Percentiles rank a stretch among this genome's conserved stretches.
phyloP scores from a whole-genome alignment of 2,113 vertebrate genomes.

The Alethe castanea region DNA sequence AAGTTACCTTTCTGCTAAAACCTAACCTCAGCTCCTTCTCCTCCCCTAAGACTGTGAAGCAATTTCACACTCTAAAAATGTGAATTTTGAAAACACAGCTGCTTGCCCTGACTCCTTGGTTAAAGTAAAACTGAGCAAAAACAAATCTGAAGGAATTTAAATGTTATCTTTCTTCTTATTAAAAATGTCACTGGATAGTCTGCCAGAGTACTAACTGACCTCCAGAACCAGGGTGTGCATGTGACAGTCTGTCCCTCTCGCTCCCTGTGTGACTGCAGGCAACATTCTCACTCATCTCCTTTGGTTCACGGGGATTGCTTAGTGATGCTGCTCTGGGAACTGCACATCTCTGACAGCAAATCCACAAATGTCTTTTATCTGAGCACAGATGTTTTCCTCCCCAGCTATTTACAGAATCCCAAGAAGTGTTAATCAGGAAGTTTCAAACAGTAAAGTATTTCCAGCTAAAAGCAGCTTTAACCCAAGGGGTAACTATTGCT shows the following conservation, averaged over 20 bases:
- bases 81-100: conserved; percentile 4
- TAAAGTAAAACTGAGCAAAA: not conserved
- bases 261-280: not conserved
- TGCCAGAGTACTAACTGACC: not conserved
- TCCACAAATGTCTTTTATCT: not conserved
- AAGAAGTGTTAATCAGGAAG: not conserved
- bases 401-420: not conserved
- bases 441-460: not conserved
- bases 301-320: not conserved
- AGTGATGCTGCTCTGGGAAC: not conserved
- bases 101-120: not conserved
- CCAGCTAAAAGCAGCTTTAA: not conserved
- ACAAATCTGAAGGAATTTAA: not conserved
- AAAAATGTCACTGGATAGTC: not conserved
- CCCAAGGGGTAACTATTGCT: not conserved
- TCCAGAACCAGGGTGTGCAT: not conserved
- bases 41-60: not conserved
- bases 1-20: conserved; percentile 16
- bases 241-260: not conserved
- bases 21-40: not conserved
- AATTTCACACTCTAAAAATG: not conserved
- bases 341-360: fast-evolving
- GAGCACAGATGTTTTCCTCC: not conserved
- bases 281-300: not conserved
- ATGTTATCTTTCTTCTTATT: not conserved